Evolutionary conservation across 2,888 invertebrate genomes (phyloP).

Genomic region (Pristionchus arcanus): DNA sequence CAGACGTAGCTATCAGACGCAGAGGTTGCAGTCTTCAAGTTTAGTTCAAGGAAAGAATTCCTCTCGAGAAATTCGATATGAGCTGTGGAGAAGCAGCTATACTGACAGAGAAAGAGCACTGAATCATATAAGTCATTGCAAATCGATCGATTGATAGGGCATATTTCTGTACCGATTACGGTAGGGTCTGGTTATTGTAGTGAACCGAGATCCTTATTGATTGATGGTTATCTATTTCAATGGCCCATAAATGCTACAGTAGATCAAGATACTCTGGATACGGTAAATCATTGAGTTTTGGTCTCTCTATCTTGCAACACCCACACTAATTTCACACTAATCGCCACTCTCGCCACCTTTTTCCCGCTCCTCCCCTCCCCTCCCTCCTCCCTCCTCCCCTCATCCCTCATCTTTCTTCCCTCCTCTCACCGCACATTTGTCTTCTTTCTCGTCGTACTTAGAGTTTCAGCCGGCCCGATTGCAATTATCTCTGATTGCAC

Average conservation of each 20-base stretch:
- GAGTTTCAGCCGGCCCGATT: background rate
- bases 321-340: constrained; percentile 43
- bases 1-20: too few species aligned
- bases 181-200: background rate
- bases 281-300: background rate
- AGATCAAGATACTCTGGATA: background rate
- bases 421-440: constrained; percentile 15
- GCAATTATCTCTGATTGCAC: background rate
- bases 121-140: background rate
- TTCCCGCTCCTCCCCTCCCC: background rate
- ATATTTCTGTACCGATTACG: background rate
- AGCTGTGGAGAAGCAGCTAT: background rate
- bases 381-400: background rate
- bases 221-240: background rate
- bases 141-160: background rate
- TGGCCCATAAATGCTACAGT: background rate
- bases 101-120: background rate
- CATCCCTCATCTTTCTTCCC: background rate
- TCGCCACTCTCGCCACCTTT: background rate
- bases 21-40: too few species aligned
- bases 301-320: constrained; percentile 15
- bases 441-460: constrained; percentile 14
- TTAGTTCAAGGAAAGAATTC: background rate
- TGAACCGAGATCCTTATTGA: background rate
- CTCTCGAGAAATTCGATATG: background rate